These are phyloP conservation scores for Metellina segmentata DNA, from an alignment of 2,888 invertebrate species.

Conservation along the genomic window DNA sequence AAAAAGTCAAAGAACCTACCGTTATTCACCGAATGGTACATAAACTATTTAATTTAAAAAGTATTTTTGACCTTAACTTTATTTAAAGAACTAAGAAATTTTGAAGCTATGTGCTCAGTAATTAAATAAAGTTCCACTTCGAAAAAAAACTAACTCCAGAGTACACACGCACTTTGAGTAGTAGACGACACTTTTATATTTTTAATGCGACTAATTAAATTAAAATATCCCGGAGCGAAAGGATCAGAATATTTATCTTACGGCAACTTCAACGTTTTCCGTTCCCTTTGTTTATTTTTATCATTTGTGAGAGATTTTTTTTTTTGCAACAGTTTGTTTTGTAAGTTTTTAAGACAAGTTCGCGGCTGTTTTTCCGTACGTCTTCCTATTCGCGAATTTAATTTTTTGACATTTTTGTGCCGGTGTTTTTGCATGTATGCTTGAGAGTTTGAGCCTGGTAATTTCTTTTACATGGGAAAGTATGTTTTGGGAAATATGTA, in stretches of 20 bases:
- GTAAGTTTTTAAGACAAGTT: neutral
- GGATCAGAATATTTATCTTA: constrained; percentile 46
- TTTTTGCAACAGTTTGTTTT: constrained; percentile 22
- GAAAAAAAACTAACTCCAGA: neutral
- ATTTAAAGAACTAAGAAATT: neutral
- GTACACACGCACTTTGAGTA: neutral
- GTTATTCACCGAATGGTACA: too few species aligned
- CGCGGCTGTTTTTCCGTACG: neutral
- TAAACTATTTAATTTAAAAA: too few species aligned
- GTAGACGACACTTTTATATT: constrained; percentile 40
- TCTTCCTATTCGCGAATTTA: neutral
- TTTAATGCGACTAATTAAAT: constrained; percentile 45
- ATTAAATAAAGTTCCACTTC: constrained; percentile 41
- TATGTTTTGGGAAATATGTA: too few species aligned
- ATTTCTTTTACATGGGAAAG: neutral
- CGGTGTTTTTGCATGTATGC: neutral
- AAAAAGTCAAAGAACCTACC: too few species aligned
- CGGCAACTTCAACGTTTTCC: constrained; percentile 30
- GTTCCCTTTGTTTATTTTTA: constrained; percentile 38
- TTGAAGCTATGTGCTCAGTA: constrained; percentile 2
- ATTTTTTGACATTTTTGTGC: neutral
- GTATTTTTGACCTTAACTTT: neutral
- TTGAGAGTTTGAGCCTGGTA: neutral
- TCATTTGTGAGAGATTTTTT: constrained; percentile 14
- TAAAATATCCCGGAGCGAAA: constrained; percentile 53